These are phyloP conservation scores for Centroberyx gerrardi DNA, from an alignment of 2,797 vertebrate genomes.

Conservation along the genomic window DNA sequence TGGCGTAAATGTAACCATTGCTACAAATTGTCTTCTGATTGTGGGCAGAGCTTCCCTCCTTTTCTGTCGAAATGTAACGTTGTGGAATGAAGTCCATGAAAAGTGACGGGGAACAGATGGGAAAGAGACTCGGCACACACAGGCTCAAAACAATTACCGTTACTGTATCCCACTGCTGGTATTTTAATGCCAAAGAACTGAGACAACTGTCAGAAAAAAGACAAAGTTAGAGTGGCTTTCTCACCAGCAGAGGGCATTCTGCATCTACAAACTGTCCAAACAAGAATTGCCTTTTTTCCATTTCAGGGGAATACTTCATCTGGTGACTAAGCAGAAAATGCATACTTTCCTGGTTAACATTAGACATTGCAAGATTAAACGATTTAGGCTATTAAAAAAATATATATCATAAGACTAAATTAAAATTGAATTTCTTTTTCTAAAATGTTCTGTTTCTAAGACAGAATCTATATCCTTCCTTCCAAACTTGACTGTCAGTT, in stretches of 20 bases:
- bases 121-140: not conserved
- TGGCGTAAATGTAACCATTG: slow-evolving; percentile 51
- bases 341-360: not conserved
- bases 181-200: slow-evolving; percentile 1
- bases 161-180: not conserved
- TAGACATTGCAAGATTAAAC: not conserved
- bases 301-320: no score
- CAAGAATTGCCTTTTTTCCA: no score
- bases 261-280: not conserved
- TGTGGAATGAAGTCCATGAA: slow-evolving; percentile 17
- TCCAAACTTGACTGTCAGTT: not conserved
- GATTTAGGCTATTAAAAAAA: not conserved
- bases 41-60: slow-evolving; percentile 42
- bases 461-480: not conserved
- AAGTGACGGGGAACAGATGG: not conserved
- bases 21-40: slow-evolving; percentile 44
- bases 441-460: not conserved
- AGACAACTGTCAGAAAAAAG: not conserved
- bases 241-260: slow-evolving; percentile 2
- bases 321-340: not conserved
- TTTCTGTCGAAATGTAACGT: not conserved
- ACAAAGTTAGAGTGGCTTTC: not conserved
- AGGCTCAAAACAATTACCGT: not conserved
- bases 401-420: no score
- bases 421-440: not conserved